Evolutionary conservation across 2,113 vertebrate genomes (phyloP), one percentile per base, ranked within the genome.

Genomic region (Anser cygnoides): DNA sequence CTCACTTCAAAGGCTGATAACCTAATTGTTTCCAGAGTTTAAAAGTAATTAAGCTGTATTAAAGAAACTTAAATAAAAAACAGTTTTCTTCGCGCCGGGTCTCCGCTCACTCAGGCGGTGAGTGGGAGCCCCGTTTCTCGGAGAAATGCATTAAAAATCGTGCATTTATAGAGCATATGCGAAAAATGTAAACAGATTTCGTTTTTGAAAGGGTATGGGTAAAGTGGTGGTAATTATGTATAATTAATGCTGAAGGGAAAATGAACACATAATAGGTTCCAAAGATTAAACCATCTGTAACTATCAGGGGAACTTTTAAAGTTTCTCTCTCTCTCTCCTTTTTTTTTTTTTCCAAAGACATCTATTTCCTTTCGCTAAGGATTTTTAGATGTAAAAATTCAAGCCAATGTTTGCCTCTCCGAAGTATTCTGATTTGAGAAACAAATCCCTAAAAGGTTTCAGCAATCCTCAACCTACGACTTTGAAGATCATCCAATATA

Each of bases 181-280:
- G 76, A 83, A 95, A 97, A 97, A 97, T 92, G 84, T 96, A 95
- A 96, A 92, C 93, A 96, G 90, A 96, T 96, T 93, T 67, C 95
- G 92, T 96, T 97, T 97, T 74, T 89, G 92, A 96, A 96, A 91
- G 93, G 93, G 91, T 95, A 84, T 61, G 75, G 95, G 88, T 74
- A 97, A 96, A 96, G 96, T 95, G 93, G 93, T 95, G 90, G 93
- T 95, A 96, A 97, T 98, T 98, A 97, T 92, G 89, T 96, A 91
- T 97, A 97, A 98, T 98, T 98, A 98, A 98, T 96, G 95, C 96
- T 97, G 97, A 98, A 97, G 96, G 95, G 95, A 97, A 98, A 98
- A 97, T 97, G 96, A 96, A 97, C 73, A 67, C 95, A 71, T 97
- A 97, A 97, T 97, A 80, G 93, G 81, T 97, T 97, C 95, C 94